These are phyloP conservation scores for Rhinichthys klamathensis DNA, from an alignment of 2,113 vertebrate genomes.

Conservation along the genomic window DNA sequence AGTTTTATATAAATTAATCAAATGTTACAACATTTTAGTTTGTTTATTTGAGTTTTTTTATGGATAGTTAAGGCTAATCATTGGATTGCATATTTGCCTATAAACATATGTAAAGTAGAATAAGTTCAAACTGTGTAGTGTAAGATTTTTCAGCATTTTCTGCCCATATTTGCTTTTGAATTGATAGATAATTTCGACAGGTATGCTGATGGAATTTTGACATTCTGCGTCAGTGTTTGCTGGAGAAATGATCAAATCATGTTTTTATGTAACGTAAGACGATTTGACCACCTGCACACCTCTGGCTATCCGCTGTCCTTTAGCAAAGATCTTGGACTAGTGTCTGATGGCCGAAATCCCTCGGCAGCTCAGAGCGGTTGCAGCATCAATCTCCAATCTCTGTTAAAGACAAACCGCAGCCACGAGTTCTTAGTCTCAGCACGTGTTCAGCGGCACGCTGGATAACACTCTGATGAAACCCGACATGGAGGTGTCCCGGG, in stretches of 20 bases:
- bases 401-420: neutral
- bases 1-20: neutral
- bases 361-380: neutral
- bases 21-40: neutral
- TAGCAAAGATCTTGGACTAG: constrained; percentile 11
- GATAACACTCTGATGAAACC: constrained; percentile 41
- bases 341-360: constrained; percentile 10
- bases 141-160: too few species aligned
- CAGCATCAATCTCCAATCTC: neutral
- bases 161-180: neutral
- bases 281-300: constrained; percentile 35
- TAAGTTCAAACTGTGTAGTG: neutral
- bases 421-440: constrained; percentile 47
- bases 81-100: neutral
- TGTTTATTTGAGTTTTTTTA: too few species aligned
- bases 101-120: neutral
- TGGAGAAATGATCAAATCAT: constrained; percentile 24
- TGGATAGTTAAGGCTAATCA: neutral
- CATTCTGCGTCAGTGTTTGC: neutral
- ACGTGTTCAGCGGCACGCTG: neutral
- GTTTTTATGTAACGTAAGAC: constrained; percentile 35
- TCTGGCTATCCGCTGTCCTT: constrained; percentile 16
- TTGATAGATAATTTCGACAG: neutral
- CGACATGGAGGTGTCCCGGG: constrained; percentile 31
- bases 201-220: constrained; percentile 9